Conservation (phyloP, 1,140 invertebrate species). For the Ips nitidus region DNA sequence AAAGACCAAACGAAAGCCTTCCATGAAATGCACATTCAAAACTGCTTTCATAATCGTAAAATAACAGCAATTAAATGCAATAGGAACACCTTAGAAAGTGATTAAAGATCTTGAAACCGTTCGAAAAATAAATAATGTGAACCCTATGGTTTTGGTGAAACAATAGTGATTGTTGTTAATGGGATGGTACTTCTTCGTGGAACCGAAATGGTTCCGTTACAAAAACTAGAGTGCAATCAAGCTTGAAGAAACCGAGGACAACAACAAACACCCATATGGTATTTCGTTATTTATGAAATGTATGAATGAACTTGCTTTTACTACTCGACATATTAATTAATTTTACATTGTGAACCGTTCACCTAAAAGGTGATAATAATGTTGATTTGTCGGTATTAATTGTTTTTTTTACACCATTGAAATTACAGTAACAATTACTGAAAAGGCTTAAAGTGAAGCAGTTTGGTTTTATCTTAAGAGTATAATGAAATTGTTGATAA, state of each 20-base stretch:
- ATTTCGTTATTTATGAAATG: not conserved
- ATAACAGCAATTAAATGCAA: not conserved
- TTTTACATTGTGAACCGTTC: not conserved
- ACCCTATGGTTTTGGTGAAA: not conserved
- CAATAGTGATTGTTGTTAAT: not conserved
- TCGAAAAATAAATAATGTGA: not conserved
- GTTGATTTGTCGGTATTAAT: no score
- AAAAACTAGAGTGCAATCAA: no score
- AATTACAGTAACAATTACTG: not conserved
- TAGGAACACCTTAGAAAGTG: slow-evolving; percentile 3
- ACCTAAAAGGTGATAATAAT: not conserved
- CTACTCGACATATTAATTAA: not conserved
- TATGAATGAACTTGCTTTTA: slow-evolving; percentile 4
- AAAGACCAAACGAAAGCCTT: not conserved
- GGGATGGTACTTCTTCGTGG: no score
- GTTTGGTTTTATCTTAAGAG: not conserved
- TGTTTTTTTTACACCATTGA: no score
- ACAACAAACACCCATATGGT: not conserved
- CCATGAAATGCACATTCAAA: not conserved
- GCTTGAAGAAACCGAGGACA: not conserved
- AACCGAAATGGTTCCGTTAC: no score
- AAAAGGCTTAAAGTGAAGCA: not conserved
- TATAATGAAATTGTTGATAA: not conserved
- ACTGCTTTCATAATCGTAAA: not conserved
- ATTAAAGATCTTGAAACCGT: not conserved